Evolutionary conservation across 2,888 invertebrate genomes (phyloP), one percentile per base, ranked within the genome.

Genomic region (Xylota segnis): DNA sequence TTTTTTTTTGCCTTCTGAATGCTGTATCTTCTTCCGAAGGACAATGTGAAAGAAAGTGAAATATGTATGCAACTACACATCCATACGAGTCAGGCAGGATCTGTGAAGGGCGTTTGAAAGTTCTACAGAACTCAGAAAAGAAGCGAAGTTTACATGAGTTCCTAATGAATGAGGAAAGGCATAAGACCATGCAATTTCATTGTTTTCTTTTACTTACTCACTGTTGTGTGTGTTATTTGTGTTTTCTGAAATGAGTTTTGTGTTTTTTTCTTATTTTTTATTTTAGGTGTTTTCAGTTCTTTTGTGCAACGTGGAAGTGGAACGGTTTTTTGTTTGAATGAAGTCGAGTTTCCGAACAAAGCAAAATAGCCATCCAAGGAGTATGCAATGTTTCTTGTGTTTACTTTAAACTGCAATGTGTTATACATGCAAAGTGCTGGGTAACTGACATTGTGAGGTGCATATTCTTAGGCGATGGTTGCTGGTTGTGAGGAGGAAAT

Each of bases 81-180:
- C 7, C 14, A 40, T 47, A 54, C 40, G n/a, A 66, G 52, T 50
- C 14, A 56, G 16, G 14, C 14, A 29, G 45, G 29, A 47, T 56
- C 61, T 37, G 32, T 72, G 59, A 66, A 71, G 45, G 66, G 45
- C 52, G 34, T 68, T 50, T 32, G 52, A 77, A 29, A 63, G 65
- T 37, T 76, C 9, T n/a, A n/a, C 23, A 7, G n/a, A n/a, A n/a
- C n/a, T n/a, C 14, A 18, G 34, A 23, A 70, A 27, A 45, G 23
- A 18, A n/a, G 27, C 52, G 27, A 59, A 61, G 47, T 50, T 65
- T 27, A 50, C 61, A 68, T 56, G 78, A 63, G 50, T 63, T 68
- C 18, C 63, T 84, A 84, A 79, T 78, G 78, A 84, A 75, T 75
- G 78, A 56, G 23, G 23, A 23, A 78, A 65, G 66, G 45, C 77